Percentiles rank a stretch among this genome's conserved stretches.
Evolutionary conservation across 2,113 vertebrate genomes (phyloP).

Genomic region (Picathartes gymnocephalus): DNA sequence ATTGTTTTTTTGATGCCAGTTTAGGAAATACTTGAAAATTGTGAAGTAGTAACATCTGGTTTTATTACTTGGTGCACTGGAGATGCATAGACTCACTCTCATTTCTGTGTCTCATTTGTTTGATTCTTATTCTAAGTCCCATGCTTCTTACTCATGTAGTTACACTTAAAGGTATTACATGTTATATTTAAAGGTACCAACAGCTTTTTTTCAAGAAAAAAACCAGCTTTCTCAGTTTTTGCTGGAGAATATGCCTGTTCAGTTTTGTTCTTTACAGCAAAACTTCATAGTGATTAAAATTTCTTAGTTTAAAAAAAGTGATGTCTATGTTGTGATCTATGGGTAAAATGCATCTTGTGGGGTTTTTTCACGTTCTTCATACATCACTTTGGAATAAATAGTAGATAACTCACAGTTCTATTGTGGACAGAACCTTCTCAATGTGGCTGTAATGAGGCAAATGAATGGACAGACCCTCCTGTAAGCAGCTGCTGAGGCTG

Average conservation of each 20-base stretch:
- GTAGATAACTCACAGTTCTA: neutral
- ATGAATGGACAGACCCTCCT: neutral
- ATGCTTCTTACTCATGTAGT: neutral
- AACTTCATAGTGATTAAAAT: neutral
- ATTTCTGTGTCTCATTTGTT: neutral
- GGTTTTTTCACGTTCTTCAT: neutral
- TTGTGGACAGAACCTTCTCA: neutral
- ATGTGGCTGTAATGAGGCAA: neutral
- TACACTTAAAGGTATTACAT: neutral
- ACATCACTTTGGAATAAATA: neutral
- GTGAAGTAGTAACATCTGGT: conserved; percentile 10
- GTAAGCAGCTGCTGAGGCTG: neutral
- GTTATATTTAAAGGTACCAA: neutral
- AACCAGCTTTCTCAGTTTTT: neutral
- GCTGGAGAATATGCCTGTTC: neutral
- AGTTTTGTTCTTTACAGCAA: neutral
- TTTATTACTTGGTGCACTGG: neutral
- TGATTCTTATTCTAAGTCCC: neutral
- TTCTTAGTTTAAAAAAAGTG: neutral
- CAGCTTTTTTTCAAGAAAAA: neutral
- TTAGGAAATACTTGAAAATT: conserved; percentile 11
- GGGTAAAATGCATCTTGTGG: neutral
- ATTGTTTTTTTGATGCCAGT: conserved; percentile 24
- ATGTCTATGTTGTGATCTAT: neutral
- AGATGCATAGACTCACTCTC: neutral